phyloP scores from a whole-genome alignment of 1,140 invertebrate genomes.

The Heliothis virescens region DNA sequence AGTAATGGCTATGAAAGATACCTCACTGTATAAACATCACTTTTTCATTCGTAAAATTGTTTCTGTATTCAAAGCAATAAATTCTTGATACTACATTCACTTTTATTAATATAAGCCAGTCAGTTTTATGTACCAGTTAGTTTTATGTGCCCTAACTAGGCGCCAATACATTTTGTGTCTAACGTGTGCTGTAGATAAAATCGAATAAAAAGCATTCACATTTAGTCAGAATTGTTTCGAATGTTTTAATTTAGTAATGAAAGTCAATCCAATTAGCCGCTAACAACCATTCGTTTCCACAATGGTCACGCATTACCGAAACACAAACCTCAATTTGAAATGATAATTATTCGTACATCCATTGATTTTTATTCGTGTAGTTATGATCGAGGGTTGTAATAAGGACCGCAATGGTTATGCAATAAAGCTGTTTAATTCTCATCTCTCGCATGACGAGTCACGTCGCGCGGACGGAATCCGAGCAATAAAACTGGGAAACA shows the following conservation, averaged over 20 bases:
- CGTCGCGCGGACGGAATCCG: slow-evolving; percentile 21
- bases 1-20: slow-evolving; percentile 29
- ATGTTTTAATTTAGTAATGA: slow-evolving; percentile 30
- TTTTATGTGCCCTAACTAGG: slow-evolving; percentile 18
- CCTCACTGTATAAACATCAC: slow-evolving; percentile 36
- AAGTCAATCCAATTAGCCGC: slow-evolving; percentile 18
- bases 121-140: slow-evolving; percentile 25
- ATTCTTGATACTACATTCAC: slow-evolving; percentile 29
- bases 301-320: slow-evolving; percentile 1
- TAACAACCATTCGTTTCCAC: slow-evolving; percentile 6
- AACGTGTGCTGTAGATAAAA: not conserved
- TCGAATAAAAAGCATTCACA: slow-evolving; percentile 2
- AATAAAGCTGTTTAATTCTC: slow-evolving; percentile 5
- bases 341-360: slow-evolving; percentile 20
- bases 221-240: slow-evolving; percentile 13
- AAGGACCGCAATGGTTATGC: not conserved
- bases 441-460: slow-evolving; percentile 24
- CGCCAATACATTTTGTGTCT: not conserved
- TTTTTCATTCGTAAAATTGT: slow-evolving; percentile 43
- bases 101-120: slow-evolving; percentile 32
- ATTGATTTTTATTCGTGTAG: slow-evolving; percentile 20
- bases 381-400: not conserved
- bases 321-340: slow-evolving; percentile 5
- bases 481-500: slow-evolving; percentile 33
- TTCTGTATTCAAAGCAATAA: slow-evolving; percentile 41